These are phyloP conservation scores for Hybognathus amarus DNA, from an alignment of 2,797 vertebrate species.

Conservation along the genomic window DNA sequence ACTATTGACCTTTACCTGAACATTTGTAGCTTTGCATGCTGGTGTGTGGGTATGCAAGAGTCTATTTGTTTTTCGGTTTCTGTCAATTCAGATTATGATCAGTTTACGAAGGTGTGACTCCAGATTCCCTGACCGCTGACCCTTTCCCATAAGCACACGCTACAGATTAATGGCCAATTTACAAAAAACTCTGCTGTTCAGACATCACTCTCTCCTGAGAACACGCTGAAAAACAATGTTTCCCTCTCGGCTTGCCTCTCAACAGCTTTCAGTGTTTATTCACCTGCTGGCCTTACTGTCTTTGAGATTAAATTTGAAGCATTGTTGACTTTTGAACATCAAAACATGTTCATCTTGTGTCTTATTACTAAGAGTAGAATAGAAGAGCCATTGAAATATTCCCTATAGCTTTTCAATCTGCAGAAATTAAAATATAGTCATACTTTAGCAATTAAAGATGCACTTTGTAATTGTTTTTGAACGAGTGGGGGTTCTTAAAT, in stretches of 20 bases:
- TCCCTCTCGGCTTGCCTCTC: constrained; percentile 2
- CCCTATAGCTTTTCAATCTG: background rate
- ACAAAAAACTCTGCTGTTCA: constrained; percentile 14
- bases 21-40: background rate
- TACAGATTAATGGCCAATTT: constrained; percentile 33
- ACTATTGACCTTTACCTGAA: constrained; percentile 8
- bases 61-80: constrained; percentile 39
- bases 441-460: background rate
- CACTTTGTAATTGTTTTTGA: background rate
- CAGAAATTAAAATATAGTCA: background rate
- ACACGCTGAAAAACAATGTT: background rate
- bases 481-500: background rate
- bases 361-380: background rate
- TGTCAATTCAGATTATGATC: constrained; percentile 49
- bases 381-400: background rate
- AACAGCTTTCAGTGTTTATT: constrained; percentile 27
- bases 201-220: constrained; percentile 39
- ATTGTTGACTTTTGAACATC: background rate
- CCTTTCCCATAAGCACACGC: background rate
- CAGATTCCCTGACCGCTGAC: constrained; percentile 16
- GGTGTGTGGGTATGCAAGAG: constrained; percentile 17
- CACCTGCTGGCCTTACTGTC: background rate
- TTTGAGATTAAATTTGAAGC: constrained; percentile 20
- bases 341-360: background rate
- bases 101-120: constrained; percentile 28